A percentile compares a stretch with the other conserved stretches of the same genome.
These are phyloP conservation scores for Aselliscus stoliczkanus DNA, from an alignment of 2,797 vertebrate species.

Conservation along the genomic window DNA sequence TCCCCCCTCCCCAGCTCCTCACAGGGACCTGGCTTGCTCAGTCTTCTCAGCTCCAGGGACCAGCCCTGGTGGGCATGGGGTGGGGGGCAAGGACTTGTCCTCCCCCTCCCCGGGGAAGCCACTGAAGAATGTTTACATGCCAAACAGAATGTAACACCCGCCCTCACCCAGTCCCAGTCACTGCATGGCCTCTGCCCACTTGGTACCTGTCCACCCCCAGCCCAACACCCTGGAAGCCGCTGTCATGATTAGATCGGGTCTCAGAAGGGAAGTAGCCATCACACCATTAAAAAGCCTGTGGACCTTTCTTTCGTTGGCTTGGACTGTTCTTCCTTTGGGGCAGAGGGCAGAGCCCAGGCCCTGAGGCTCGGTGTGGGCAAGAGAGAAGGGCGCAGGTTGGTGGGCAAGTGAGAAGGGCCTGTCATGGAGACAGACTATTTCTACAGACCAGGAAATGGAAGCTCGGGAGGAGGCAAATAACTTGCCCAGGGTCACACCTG, in stretches of 20 bases:
- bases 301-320: conserved; percentile 82
- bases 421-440: background rate
- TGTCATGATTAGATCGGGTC: conserved; percentile 80
- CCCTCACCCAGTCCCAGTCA: conserved; percentile 31
- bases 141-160: conserved; percentile 86
- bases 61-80: conserved; percentile 5
- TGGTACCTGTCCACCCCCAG: background rate
- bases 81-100: background rate
- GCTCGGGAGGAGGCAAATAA: background rate
- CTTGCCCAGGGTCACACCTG: background rate
- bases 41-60: conserved; percentile 35
- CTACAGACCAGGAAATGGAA: background rate
- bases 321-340: conserved; percentile 69
- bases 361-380: background rate
- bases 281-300: conserved; percentile 88
- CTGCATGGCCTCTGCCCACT: conserved; percentile 83
- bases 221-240: conserved; percentile 68
- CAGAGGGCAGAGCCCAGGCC: background rate
- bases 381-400: background rate
- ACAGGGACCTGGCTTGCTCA: conserved; percentile 16
- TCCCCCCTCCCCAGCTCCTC: background rate
- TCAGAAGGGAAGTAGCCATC: conserved; percentile 82
- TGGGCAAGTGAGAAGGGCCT: background rate
- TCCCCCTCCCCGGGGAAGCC: conserved; percentile 73
- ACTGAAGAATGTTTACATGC: conserved; percentile 87